These are phyloP conservation scores for Rissa tridactyla DNA, from an alignment of 2,113 vertebrate species.

Conservation along the genomic window DNA sequence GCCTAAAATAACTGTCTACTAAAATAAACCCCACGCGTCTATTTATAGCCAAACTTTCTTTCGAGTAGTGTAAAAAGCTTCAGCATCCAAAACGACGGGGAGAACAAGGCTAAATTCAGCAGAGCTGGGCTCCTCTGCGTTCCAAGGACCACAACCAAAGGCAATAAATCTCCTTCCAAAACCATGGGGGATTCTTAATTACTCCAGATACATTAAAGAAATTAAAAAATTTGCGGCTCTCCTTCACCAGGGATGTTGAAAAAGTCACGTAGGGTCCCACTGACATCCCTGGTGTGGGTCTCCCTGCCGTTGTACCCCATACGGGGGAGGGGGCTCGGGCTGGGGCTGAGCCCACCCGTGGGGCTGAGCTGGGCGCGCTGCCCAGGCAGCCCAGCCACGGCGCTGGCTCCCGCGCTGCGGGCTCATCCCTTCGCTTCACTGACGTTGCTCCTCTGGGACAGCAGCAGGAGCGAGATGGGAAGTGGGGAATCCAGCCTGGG, in stretches of 20 bases:
- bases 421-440: neutral
- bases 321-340: neutral
- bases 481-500: neutral
- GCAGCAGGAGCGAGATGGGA: neutral
- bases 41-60: slow-evolving; percentile 53
- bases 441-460: neutral
- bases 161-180: slow-evolving; percentile 60
- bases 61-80: slow-evolving; percentile 30
- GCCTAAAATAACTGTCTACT: neutral
- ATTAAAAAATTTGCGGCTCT: neutral
- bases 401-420: neutral
- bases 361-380: neutral
- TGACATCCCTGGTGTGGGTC: neutral
- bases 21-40: slow-evolving; percentile 1
- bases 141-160: slow-evolving; percentile 63
- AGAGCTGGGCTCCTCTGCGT: neutral
- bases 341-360: neutral
- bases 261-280: neutral
- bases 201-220: neutral
- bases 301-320: accelerated
- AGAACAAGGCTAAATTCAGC: slow-evolving; percentile 61
- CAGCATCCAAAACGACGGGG: slow-evolving; percentile 19
- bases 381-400: neutral
- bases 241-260: neutral
- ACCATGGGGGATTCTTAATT: slow-evolving; percentile 15